Base-by-base conservation (phyloP, 2,888 invertebrate species). In the Parnassius smintheus region DNA sequence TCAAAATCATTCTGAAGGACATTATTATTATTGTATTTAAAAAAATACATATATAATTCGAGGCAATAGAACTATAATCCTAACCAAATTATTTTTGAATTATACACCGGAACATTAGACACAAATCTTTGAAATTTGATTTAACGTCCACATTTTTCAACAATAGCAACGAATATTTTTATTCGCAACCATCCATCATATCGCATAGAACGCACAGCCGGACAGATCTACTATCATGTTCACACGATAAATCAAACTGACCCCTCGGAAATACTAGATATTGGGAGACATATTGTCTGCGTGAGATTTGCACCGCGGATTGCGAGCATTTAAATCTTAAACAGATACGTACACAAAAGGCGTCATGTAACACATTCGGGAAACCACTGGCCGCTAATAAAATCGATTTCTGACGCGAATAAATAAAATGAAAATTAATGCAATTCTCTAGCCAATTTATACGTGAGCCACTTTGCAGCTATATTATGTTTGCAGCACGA, bases 171-270 rank as follows among this genome's bases (percentile, higher is more conserved):
- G 25, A 55, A 2, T 11, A 52, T 49, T 57, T 62, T 57, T 48
- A 44, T 46, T 11, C 48, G 46, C 35, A 59, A 56, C 63, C 75
- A 85, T 85, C 80, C 66, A 84, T 86, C 85, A 85, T 84, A 78
- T 77, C 79, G 42, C 18, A 18, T 52, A 9, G 50, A 48, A 22
- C 59, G 57, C 59, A 75, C 72, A 75, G 74, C 69, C 73, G 70
- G 72, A 66, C 72, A 68, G 71, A 66, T 72, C 66, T 55, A 69
- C 70, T 74, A 77, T 81, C 86, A 85, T 86, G 88, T 87, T 88
- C 88, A 61, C 88, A 88, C 85, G 73, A 89, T 88, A 88, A 86
- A 88, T 89, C 88, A 88, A 64, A 76, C 56, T 70, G 71, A 72
- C 73, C 74, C 68, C 65, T 57, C 67, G 70, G 74, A 71, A 73